A percentile compares a stretch with the other conserved stretches of the same genome.
These are phyloP conservation scores for Penaeus japonicus DNA, from an alignment of 1,140 invertebrate genomes.

Conservation along the genomic window DNA sequence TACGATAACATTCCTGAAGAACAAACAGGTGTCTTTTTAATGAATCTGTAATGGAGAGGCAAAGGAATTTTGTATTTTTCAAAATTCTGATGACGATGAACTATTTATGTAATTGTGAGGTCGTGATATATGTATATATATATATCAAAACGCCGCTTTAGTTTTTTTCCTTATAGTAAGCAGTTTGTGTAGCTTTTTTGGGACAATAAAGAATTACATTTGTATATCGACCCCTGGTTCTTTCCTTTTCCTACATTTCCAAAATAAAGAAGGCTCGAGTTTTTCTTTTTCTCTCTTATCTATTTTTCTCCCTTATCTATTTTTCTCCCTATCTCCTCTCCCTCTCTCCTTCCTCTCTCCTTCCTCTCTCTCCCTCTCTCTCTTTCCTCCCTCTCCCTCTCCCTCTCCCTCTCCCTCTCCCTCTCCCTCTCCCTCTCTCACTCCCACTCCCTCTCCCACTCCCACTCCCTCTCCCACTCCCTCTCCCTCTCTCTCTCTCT, in stretches of 20 bases:
- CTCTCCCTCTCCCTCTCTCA: background rate
- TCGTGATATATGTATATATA: background rate
- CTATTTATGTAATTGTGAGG: background rate
- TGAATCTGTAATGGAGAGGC: no score
- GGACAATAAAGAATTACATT: conserved; percentile 19
- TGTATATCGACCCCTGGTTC: background rate
- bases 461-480: no score
- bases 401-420: background rate
- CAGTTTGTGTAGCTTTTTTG: conserved; percentile 35
- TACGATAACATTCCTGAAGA: no score
- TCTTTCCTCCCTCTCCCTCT: background rate
- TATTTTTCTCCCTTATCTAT: background rate
- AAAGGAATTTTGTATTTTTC: no score
- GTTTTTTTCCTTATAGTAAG: background rate
- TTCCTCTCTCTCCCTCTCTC: background rate
- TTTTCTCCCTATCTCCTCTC: background rate
- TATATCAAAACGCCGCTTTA: background rate
- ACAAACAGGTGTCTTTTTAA: no score
- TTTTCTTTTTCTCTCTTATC: no score
- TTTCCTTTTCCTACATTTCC: no score
- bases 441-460: no score
- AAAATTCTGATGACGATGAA: no score
- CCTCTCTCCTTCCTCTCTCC: background rate
- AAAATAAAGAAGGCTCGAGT: no score
- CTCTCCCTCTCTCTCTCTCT: no score